phyloP scores from a whole-genome alignment of 2,113 vertebrate species.

The Corythoichthys intestinalis region DNA sequence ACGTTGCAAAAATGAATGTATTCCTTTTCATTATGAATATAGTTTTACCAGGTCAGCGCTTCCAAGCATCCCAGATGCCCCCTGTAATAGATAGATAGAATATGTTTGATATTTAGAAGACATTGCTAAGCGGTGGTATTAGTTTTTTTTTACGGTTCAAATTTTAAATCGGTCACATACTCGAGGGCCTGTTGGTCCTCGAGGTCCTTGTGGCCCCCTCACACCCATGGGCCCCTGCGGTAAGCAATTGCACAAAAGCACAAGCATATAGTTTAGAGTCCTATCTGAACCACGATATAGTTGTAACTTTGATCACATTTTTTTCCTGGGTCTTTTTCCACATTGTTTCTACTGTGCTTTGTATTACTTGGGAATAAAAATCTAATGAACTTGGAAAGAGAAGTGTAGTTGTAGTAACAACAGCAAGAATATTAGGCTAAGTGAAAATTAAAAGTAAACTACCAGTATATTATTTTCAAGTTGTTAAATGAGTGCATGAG shows the following conservation, averaged over 20 bases:
- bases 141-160: background rate
- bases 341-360: too few relatives aligned
- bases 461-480: background rate
- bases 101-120: conserved; percentile 1
- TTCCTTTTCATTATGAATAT: conserved; percentile 4
- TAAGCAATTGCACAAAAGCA: background rate
- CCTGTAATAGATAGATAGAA: conserved; percentile 53
- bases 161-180: conserved; percentile 71
- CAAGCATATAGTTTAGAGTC: background rate
- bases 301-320: background rate
- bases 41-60: conserved; percentile 69
- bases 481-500: background rate
- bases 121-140: background rate
- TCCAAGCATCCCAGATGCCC: conserved; percentile 68
- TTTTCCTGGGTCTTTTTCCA: background rate
- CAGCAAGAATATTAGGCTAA: background rate
- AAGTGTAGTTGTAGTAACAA: background rate
- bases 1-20: background rate
- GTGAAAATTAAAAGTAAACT: background rate
- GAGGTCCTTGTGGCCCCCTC: conserved; percentile 87
- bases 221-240: conserved; percentile 85
- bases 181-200: conserved; percentile 81
- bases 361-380: too few relatives aligned
- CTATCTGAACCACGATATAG: background rate
- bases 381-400: background rate